Evolutionary conservation across 2,888 invertebrate species (phyloP), one percentile per base, ranked within the genome.

Genomic region (Hirtodrosophila cameraria): DNA sequence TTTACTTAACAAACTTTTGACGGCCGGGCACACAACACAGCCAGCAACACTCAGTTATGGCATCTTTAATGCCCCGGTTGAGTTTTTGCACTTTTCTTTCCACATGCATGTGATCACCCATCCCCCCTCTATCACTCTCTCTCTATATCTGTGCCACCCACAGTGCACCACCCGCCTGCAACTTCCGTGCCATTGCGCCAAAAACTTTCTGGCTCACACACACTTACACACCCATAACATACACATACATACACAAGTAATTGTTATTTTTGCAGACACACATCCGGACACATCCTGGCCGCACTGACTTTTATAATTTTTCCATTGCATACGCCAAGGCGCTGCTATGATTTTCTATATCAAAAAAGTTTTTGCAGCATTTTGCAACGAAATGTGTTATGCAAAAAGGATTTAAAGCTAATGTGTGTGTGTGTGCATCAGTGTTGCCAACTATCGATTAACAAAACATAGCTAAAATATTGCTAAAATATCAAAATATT

Each of bases 1-100:
- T 80, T 80, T 76, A 83, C 79, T 86, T 83, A 73, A 39, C 76
- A 76, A 67, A 78, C 62, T 78, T 80, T 72, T 80, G 84, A 80
- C 75, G 75, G 57, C 81, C 65, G 36, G 36, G 12, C 58, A 48
- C 41, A 65, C 36, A 61, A 16, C 49, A 39, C 28, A 54, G 11
- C 30, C 48, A 46, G 43, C 64, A 55, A 38, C 61, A 69, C 61
- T 75, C 62, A 49, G 75, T 79, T 85, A 77, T 83, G 81, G 75
- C 84, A 83, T 80, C 84, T 86, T 86, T 83, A 86, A 71, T 72
- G 75, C 81, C 48, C 55, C 60, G 65, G 66, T 73, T 59, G 62
- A 60, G 70, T 46, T 65, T 77, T 71, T 76, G 67, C 81, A 64
- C 69, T 68, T 52, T 63, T 55, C 61, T 45, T 50, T 25, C 58